Evolutionary conservation across 2,888 invertebrate species (phyloP), one percentile per base, ranked within the genome.

Genomic region (Morpho helenor): DNA sequence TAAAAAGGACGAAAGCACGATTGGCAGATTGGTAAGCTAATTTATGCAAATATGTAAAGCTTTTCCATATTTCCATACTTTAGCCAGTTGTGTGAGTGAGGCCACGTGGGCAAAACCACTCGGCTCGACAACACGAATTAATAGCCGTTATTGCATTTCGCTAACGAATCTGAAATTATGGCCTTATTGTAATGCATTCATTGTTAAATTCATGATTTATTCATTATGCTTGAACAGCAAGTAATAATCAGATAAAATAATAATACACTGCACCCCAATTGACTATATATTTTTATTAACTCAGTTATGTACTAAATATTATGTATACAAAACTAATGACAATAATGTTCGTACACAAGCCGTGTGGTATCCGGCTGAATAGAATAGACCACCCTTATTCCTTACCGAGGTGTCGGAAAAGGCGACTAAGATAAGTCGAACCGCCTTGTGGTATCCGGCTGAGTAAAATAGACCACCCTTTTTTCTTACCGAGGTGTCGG

Each of bases 71-170:
- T 78, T 80, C 79, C 31, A 31, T 31, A 31, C 31, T 31, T 5
- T 0, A 31, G 31, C 8, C 44, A 42, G 51, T 56, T 23, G 43
- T 56, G 47, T 56, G 54, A 52, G 56, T 56, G 52, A 56, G 52
- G 52, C 48, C 56, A 56, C 55, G 59, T 49, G 52, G 59, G 52
- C 59, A 49, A 59, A 52, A 55, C 61, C 55, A 44, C 56, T 47
- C 50, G 48, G 43, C 59, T 53, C 54, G 50, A 54, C 61, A 58
- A 72, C 68, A 73, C 69, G 75, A 77, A 84, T 84, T 82, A 82
- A 84, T 82, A 80, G 78, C 71, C 69, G 67, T 73, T 72, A 77
- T 78, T 82, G 78, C 82, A 82, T 82, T 78, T 75, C 73, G 75
- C 72, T 74, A 70, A 77, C 75, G 76, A 64, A 66, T 77, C 77